Evolutionary conservation across 35 echinoderm and acorn worm species (phyloP).

Genomic region (Apostichopus californicus): DNA sequence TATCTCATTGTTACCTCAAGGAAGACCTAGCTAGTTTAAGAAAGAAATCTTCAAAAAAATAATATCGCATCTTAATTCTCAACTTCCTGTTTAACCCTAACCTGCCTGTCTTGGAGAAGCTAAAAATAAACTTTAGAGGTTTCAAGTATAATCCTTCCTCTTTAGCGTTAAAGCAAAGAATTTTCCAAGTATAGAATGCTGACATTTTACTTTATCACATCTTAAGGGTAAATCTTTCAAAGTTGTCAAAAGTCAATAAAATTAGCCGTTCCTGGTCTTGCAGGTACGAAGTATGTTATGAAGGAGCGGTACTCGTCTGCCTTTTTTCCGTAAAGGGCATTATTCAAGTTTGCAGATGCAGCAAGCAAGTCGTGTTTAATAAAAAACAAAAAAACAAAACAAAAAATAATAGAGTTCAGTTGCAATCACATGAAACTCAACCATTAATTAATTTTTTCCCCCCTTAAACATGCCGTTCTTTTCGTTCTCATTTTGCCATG

Average conservation of each 20-base stretch:
- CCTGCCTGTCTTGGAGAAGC: not conserved
- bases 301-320: not conserved
- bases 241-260: not conserved
- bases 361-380: too few species aligned
- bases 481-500: too few species aligned
- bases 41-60: not conserved
- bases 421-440: too few species aligned
- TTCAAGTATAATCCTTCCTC: not conserved
- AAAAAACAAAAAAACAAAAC: too few species aligned
- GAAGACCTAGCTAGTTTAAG: not conserved
- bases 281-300: not conserved
- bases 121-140: constrained; percentile 1
- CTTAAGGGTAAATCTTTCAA: not conserved
- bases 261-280: constrained; percentile 2
- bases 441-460: too few species aligned
- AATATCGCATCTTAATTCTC: not conserved
- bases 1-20: not conserved
- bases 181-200: constrained; percentile 6
- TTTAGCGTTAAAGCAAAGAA: not conserved
- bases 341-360: too few species aligned
- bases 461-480: too few species aligned
- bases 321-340: too few species aligned
- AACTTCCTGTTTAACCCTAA: not conserved
- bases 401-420: too few species aligned
- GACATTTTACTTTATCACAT: not conserved